Percentiles rank a stretch among this genome's conserved stretches.
phyloP scores from a whole-genome alignment of 2,113 vertebrate genomes.

The Gasterosteus aculeatus region DNA sequence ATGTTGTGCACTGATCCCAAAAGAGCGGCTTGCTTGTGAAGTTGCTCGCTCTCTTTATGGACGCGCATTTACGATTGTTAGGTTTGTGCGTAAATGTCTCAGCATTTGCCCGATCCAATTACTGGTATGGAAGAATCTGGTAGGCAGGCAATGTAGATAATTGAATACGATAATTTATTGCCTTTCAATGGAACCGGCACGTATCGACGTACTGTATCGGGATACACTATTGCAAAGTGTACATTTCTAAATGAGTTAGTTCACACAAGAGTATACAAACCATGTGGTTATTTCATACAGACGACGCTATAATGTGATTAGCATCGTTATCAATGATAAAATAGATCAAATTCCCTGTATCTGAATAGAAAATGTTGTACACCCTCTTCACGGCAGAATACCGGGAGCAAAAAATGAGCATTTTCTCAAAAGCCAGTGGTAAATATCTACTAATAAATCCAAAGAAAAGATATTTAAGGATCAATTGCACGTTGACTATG shows the following conservation, averaged over 20 bases:
- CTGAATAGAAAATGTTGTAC: neutral
- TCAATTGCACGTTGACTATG: neutral
- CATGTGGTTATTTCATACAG: neutral
- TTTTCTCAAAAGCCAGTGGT: neutral
- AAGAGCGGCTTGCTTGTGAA: constrained; percentile 2
- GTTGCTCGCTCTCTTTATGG: neutral
- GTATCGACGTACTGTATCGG: neutral
- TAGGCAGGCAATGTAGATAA: neutral
- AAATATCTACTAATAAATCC: neutral
- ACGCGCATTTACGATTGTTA: neutral
- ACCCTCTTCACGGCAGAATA: neutral
- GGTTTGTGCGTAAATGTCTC: neutral
- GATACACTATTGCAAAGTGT: neutral
- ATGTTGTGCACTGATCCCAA: neutral
- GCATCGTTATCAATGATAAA: neutral
- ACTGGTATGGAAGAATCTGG: neutral
- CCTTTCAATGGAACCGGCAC: neutral
- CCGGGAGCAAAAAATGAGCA: neutral
- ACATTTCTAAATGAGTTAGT: neutral
- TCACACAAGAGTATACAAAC: neutral
- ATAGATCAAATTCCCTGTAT: neutral
- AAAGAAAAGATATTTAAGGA: neutral
- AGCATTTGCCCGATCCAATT: neutral
- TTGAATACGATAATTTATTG: neutral
- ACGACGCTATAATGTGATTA: neutral